Evolutionary conservation across 1,140 invertebrate genomes (phyloP), one percentile per base, ranked within the genome.

Genomic region (Cheumatopsyche charites): DNA sequence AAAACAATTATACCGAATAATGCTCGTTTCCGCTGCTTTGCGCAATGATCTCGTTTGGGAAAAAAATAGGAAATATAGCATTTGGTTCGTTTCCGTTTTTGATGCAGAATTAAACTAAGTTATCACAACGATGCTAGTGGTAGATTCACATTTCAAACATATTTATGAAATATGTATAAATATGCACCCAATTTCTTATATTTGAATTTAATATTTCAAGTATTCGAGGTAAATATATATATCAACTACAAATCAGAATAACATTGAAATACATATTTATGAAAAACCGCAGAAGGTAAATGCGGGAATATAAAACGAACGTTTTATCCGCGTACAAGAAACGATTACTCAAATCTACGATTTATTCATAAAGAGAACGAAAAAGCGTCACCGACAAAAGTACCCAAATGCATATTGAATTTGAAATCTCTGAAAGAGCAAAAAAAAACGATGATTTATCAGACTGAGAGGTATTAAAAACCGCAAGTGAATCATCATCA

Each of bases 201-300:
- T n/a, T n/a, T n/a, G n/a, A n/a, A n/a, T n/a, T n/a, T n/a, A n/a
- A n/a, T n/a, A n/a, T n/a, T n/a, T n/a, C n/a, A n/a, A n/a, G n/a
- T n/a, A n/a, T n/a, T n/a, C n/a, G n/a, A n/a, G 29, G 29, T 4
- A 36, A 36, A 36, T 4, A 36, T 9, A 3, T 36, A 17, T 52
- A 17, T 15, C n/a, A 52, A 17, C 47, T 9, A 52, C 19, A 17
- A 15, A 19, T 15, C n/a, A 52, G n/a, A n/a, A n/a, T n/a, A 52
- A 52, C 47, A 15, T 17, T 52, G 15, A 52, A 52, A 52, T 52
- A n/a, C n/a, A n/a, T n/a, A 52, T 52, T 52, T 7, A 52, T 52
- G 19, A 13, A 15, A 52, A 15, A 52, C 15, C 47, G 19, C 15
- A 17, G 47, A 52, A 52, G n/a, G n/a, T 13, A 52, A 17, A 52